Evolutionary conservation across 2,797 vertebrate genomes (phyloP), one percentile per base, ranked within the genome.

Genomic region (Danio jaintianensis): DNA sequence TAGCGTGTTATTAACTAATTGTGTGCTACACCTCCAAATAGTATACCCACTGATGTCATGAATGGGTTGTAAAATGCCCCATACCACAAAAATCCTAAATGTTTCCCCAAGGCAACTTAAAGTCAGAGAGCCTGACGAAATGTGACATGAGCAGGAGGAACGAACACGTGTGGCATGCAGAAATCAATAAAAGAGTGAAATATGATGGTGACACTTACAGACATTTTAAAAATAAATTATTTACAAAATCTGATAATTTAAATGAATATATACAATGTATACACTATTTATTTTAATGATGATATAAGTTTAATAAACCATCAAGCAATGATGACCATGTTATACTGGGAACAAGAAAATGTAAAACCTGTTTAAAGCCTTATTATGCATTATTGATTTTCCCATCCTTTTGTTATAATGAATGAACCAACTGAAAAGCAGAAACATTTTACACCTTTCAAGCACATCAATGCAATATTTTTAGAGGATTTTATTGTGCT

Each of bases 71-170:
- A 70, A 48, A 40, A 50, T 48, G 8, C 36, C 48, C 45, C 63
- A 59, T 42, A 10, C 62, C 71, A 52, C 62, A 68, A 74, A 55
- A 63, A 53, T 68, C 22, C n/a, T 12, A 68, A 61, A 52, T 70
- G 47, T 72, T 50, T 66, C 38, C 75, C 75, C 16, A 66, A 53
- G 75, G 80, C 75, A 72, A 56, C 68, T 61, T 38, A 40, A 75
- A 82, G 52, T 40, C 15, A 15, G 22, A 73, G 12, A 42, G 40
- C 4, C 42, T 72, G 20, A 56, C 72, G 42, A 42, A 71, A 56
- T 40, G 15, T 78, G 48, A 52, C 61, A 47, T 40, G 10, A 20
- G 7, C 15, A 7, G 43, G 8, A n/a, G 9, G 45, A 62, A 29
- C 72, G 12, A 52, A 52, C 40, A 59, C 18, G 36, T 70, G 38